Percentiles rank a stretch among this genome's conserved stretches.
phyloP scores from a whole-genome alignment of 2,888 invertebrate genomes.

The Hirtodrosophila duncani region DNA sequence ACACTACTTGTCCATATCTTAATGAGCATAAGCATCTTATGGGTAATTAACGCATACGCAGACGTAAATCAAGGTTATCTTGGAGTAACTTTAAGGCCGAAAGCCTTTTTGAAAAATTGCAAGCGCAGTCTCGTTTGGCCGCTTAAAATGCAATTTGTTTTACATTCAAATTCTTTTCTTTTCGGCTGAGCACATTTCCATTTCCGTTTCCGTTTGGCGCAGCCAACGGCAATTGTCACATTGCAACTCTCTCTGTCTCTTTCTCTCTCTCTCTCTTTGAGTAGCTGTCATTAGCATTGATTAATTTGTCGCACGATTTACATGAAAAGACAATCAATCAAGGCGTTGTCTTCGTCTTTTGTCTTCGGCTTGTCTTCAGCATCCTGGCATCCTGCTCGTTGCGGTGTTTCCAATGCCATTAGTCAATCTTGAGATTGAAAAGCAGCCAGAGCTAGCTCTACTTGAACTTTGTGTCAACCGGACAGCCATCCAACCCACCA shows the following conservation, averaged over 20 bases:
- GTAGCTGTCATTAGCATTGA: constrained; percentile 79
- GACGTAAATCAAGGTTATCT: constrained; percentile 64
- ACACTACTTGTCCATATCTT: constrained; percentile 18
- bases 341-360: constrained; percentile 43
- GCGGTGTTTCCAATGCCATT: constrained; percentile 47
- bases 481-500: constrained; percentile 23
- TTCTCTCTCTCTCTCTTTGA: too few relatives aligned
- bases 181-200: constrained; percentile 27
- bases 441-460: constrained; percentile 61
- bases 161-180: background rate
- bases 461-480: constrained; percentile 57
- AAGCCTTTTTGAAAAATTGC: constrained; percentile 61
- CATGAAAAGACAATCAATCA: constrained; percentile 75
- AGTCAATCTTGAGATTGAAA: constrained; percentile 68
- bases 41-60: constrained; percentile 57
- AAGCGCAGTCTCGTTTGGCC: constrained; percentile 20
- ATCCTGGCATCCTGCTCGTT: too few relatives aligned
- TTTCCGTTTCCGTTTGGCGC: constrained; percentile 33
- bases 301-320: constrained; percentile 77
- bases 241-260: too few relatives aligned
- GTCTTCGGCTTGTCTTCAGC: too few relatives aligned
- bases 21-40: constrained; percentile 40
- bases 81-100: constrained; percentile 8
- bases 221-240: constrained; percentile 47
- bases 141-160: constrained; percentile 68